These are phyloP conservation scores for Sarotherodon lohbergeri DNA, from an alignment of 2,113 vertebrate species.

Conservation along the genomic window DNA sequence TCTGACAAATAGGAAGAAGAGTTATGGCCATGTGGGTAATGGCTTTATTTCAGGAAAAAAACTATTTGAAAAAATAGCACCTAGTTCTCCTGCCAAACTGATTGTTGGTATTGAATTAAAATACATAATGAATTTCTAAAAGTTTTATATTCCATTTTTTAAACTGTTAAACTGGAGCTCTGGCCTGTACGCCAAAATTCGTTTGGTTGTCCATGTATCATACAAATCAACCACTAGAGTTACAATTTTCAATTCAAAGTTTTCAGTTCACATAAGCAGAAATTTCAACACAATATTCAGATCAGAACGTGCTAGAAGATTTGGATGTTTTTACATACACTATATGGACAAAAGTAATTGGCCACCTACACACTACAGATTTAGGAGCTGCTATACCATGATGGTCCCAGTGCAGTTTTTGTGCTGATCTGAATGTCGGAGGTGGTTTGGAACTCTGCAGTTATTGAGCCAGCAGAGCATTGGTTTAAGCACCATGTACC, in stretches of 20 bases:
- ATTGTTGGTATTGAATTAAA: not conserved
- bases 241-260: not conserved
- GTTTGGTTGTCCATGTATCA: not conserved
- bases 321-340: not conserved
- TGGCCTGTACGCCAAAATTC: rapidly evolving
- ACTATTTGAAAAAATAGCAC: slow-evolving; percentile 11
- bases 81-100: not conserved
- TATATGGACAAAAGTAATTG: too few species aligned
- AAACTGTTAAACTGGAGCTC: not conserved
- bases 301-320: rapidly evolving
- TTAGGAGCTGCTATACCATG: not conserved
- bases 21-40: slow-evolving; percentile 41
- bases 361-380: not conserved
- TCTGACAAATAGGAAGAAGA: slow-evolving; percentile 61
- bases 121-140: not conserved
- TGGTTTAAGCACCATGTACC: not conserved
- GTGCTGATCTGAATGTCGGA: not conserved
- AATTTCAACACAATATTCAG: not conserved
- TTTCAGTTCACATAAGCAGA: not conserved
- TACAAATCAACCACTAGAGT: not conserved
- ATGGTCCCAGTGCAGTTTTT: not conserved
- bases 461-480: not conserved
- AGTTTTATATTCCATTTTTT: not conserved
- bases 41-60: slow-evolving; percentile 10
- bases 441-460: not conserved